These are phyloP conservation scores for Lucilia cuprina DNA, from an alignment of 1,140 invertebrate species.

Conservation along the genomic window DNA sequence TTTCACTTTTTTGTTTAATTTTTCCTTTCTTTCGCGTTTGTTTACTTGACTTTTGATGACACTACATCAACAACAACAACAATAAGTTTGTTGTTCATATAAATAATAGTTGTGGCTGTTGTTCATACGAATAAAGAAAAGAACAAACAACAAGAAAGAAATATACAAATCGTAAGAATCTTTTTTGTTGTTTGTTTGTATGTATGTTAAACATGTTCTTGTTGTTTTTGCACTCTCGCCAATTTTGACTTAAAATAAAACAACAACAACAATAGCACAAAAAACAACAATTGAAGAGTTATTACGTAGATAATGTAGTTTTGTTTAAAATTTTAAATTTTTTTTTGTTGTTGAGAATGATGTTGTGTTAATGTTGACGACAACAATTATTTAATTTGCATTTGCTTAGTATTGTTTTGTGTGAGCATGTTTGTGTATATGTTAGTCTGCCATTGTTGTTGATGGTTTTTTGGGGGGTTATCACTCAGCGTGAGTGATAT, in stretches of 20 bases:
- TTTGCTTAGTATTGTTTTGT: neutral
- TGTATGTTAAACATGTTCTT: neutral
- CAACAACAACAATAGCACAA: neutral
- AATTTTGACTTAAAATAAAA: neutral
- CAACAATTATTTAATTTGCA: conserved; percentile 3
- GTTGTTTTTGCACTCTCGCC: neutral
- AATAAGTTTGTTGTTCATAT: neutral
- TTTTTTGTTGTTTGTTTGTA: too few species aligned
- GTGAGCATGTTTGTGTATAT: neutral
- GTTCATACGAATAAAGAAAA: neutral
- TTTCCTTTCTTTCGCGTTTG: neutral
- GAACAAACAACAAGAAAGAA: neutral
- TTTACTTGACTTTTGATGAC: neutral
- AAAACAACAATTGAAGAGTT: neutral
- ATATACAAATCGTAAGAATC: too few species aligned
- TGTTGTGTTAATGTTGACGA: neutral
- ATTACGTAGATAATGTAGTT: neutral
- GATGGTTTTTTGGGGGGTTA: neutral
- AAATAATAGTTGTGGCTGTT: too few species aligned
- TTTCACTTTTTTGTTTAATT: neutral
- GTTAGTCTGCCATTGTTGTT: neutral
- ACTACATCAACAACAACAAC: too few species aligned
- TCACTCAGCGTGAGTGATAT: neutral
- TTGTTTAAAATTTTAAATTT: neutral
- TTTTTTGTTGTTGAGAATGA: neutral